Evolutionary conservation across 2,113 vertebrate genomes (phyloP).

Genomic region (Strix uralensis): DNA sequence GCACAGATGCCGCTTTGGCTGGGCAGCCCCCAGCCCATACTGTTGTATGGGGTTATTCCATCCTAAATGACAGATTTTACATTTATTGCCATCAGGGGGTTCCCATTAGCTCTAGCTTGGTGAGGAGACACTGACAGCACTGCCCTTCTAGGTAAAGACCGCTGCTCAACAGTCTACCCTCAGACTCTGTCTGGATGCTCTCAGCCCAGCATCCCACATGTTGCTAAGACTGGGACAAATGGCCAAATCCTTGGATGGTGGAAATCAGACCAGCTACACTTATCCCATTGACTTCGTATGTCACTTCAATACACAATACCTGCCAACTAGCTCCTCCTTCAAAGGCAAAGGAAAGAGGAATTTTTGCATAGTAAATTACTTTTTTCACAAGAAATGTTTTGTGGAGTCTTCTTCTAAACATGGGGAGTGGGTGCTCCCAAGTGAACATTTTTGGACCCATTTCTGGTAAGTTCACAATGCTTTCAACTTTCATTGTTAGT

Average conservation of each 20-base stretch:
- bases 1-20: not conserved
- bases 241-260: not conserved
- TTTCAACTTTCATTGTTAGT: not conserved
- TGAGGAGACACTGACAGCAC: not conserved
- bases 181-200: not conserved
- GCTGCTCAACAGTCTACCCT: too few relatives aligned
- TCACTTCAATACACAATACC: not conserved
- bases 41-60: fast-evolving
- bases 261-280: not conserved
- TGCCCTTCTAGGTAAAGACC: not conserved
- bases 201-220: fast-evolving
- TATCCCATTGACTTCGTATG: fast-evolving
- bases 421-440: fast-evolving
- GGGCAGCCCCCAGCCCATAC: fast-evolving
- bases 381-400: not conserved
- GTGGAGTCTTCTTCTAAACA: not conserved
- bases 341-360: not conserved
- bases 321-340: not conserved
- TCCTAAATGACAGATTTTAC: not conserved
- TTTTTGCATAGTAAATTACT: not conserved
- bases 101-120: not conserved
- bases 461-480: not conserved
- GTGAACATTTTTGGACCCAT: not conserved
- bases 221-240: not conserved
- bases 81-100: not conserved